These are phyloP conservation scores for Balearica regulorum DNA, from an alignment of 2,797 vertebrate species.

Conservation along the genomic window DNA sequence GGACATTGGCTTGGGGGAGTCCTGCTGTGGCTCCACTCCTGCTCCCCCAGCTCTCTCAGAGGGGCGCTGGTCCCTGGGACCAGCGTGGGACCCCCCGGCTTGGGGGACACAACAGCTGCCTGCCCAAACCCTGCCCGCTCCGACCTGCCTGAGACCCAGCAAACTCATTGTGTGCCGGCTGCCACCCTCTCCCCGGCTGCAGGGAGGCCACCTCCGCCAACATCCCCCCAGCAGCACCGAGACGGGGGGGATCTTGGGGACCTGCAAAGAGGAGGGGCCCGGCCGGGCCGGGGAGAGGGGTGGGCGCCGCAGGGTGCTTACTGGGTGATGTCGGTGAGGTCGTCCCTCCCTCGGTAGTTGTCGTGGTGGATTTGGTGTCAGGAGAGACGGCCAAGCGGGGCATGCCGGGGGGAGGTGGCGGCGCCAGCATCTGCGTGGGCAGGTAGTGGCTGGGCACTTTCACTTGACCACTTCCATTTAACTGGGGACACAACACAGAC, in stretches of 20 bases:
- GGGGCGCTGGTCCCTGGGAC: background rate
- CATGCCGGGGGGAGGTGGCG: slow-evolving; percentile 83
- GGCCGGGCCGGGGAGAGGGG: slow-evolving; percentile 35
- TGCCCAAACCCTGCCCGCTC: background rate
- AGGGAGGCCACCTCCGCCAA: slow-evolving; percentile 40
- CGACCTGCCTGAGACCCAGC: slow-evolving; percentile 55
- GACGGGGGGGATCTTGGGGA: background rate
- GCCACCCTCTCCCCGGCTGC: slow-evolving; percentile 27
- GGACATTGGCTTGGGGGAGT: background rate
- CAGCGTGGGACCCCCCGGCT: background rate
- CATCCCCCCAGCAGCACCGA: background rate
- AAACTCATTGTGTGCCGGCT: slow-evolving; percentile 36
- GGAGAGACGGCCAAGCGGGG: slow-evolving; percentile 82
- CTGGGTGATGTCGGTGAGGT: slow-evolving; percentile 90
- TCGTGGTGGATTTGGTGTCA: slow-evolving; percentile 89
- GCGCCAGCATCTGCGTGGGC: slow-evolving; percentile 91
- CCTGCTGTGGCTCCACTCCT: rapidly evolving
- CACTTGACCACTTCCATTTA: slow-evolving; percentile 92
- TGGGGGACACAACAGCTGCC: background rate
- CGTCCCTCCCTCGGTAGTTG: slow-evolving; percentile 85
- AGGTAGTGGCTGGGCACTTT: slow-evolving; percentile 93
- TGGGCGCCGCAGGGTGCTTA: slow-evolving; percentile 77
- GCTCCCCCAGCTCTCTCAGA: background rate
- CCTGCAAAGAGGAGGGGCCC: slow-evolving; percentile 35
- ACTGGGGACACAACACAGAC: slow-evolving; percentile 78